Evolutionary conservation across 2,113 vertebrate genomes (phyloP), one percentile per base, ranked within the genome.

Genomic region (Mixornis gularis): DNA sequence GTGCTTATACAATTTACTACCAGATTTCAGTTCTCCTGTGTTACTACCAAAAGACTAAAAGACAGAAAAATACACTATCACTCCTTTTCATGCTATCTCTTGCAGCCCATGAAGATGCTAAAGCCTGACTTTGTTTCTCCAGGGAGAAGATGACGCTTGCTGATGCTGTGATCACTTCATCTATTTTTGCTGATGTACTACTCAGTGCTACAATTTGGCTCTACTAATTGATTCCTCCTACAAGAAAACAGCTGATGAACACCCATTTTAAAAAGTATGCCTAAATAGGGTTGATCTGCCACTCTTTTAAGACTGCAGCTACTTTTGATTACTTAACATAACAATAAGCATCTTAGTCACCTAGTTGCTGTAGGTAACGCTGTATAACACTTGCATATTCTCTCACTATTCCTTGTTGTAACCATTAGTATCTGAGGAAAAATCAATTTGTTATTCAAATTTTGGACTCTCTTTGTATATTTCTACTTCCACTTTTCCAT

Each of bases 211-310:
- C 49, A 90, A 43, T 88, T 93, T 65, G 17, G 63, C 62, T 69
- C 82, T 68, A 73, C 94, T 82, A 96, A 94, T 74, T 90, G 66
- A 96, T 89, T 95, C 92, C 94, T 92, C 94, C 95, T 78, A 95
- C 93, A 74, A 81, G 85, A 94, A 95, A 91, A 78, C 82, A 94
- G 84, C 74, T 95, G 84, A 94, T 74, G 87, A 94, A 27, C 72
- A 80, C 14, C 15, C 76, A 25, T 91, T 94, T 93, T 6, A 59
- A 94, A 93, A 82, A 56, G 2, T 51, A 56, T 93, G 65, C 65
- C 29, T 90, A 94, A 88, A 78, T 69, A 90, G 41, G 62, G 32
- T 71, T 86, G 63, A 92, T 94, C 71, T 95, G n/a, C 56, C 85
- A 74, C 51, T 66, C 83, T 84, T 95, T 91, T 70, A 83, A 91